Conservation (phyloP, 1,140 invertebrate species). For the Pseudomyrmex pallidus region DNA sequence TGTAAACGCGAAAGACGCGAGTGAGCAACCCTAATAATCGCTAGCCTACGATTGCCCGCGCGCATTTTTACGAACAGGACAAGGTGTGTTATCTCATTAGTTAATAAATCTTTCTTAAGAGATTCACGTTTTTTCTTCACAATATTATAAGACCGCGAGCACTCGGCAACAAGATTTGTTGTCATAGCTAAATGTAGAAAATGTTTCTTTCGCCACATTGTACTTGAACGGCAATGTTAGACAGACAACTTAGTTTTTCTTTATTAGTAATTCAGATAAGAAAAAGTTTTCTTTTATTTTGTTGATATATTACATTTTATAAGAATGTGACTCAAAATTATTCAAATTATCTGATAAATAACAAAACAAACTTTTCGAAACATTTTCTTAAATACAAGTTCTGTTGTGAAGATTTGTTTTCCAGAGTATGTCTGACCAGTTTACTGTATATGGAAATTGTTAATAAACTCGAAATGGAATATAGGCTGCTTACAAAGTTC, state of each 20-base stretch:
- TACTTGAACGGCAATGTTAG: neutral
- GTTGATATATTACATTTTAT: neutral
- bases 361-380: slow-evolving; percentile 51
- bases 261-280: neutral
- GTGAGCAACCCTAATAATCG: slow-evolving; percentile 71
- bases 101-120: slow-evolving; percentile 13
- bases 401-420: slow-evolving; percentile 17
- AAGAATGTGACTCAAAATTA: neutral
- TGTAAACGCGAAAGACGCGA: slow-evolving; percentile 80
- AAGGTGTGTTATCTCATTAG: slow-evolving; percentile 28
- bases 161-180: slow-evolving; percentile 29
- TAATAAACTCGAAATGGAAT: slow-evolving; percentile 16
- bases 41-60: slow-evolving; percentile 62
- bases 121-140: neutral
- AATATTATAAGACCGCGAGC: neutral
- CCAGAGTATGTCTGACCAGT: slow-evolving; percentile 48
- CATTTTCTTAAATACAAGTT: slow-evolving; percentile 63
- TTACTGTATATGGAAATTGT: slow-evolving; percentile 53
- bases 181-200: slow-evolving; percentile 59
- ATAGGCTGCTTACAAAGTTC: slow-evolving; percentile 23
- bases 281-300: neutral
- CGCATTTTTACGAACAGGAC: slow-evolving; percentile 20
- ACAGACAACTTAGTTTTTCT: neutral
- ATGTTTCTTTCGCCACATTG: slow-evolving; percentile 55
- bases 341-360: neutral